Base-by-base conservation (phyloP, 2,113 vertebrate genomes). In the Neotragus pygmaeus region DNA sequence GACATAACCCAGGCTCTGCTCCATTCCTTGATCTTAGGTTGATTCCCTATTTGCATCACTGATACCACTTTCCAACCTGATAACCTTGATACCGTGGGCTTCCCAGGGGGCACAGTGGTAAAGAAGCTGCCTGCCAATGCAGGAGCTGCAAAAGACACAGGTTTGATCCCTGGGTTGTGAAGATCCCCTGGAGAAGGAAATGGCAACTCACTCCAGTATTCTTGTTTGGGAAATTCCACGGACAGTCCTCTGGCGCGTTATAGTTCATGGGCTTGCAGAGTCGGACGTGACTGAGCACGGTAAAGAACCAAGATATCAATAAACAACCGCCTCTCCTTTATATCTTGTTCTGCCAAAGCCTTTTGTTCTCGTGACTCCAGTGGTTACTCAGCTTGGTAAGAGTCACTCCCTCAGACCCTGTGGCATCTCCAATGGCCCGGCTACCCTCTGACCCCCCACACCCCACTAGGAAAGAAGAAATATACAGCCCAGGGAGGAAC, bases 1-100 rank as follows among this genome's bases (percentile, higher is more conserved):
- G 39, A 43, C 14, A 0, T 1, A 16, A 28, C 11, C 53, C 8
- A 30, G 11, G 7, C n/a, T 12, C 36, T 2, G 30, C 10, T 23
- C 58, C 4, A 5, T 30, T 17, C 15, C 73, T 70, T 81, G 60
- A 70, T 47, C 94, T 86, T 19, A 16, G 51, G 51, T 55, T 17
- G 47, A 12, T 1, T 12, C 7, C 25, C 45, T 77, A 25, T 55
- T 12, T 70, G 53, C 28, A 2, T 30, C 51, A 17, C 47, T 75
- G 55, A n/a, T 27, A 33, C n/a, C 75, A n/a, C 8, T 55, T 78
- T 78, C n/a, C 51, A 57, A 8, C 49, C 66, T 27, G 19, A 90
- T 55, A 60, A 85, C 66, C 51, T 30, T 83, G 66, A 73, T 73
- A 23, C n/a, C 0, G 2, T 23, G 66, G 19, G 19, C 36, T 73